Conservation (phyloP, 2,113 vertebrate species). For the Pedionomus torquatus region DNA sequence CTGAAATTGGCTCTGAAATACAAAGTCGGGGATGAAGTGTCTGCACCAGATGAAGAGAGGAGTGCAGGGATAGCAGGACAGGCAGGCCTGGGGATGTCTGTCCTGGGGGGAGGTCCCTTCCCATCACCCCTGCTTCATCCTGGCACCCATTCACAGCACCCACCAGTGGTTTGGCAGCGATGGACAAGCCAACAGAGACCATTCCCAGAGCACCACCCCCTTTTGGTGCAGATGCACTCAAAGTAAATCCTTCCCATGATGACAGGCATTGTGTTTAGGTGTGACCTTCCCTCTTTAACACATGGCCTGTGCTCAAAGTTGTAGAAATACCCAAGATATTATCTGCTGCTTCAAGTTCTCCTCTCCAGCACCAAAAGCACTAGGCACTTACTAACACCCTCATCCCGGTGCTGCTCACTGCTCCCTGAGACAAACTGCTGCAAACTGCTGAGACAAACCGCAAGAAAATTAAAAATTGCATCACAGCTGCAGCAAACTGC, state of each 20-base stretch:
- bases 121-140: background rate
- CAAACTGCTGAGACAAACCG: background rate
- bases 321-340: background rate
- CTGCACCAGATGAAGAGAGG: background rate
- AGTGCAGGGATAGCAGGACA: background rate
- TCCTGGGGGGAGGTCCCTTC: fast-evolving
- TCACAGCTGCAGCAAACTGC: fast-evolving
- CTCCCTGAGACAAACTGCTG: background rate
- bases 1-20: background rate
- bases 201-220: background rate
- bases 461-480: background rate
- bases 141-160: background rate
- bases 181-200: background rate
- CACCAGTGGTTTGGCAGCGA: background rate
- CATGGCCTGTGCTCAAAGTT: background rate
- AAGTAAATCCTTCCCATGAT: background rate
- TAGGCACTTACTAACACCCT: background rate
- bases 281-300: background rate
- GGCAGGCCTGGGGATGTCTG: background rate
- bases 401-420: background rate
- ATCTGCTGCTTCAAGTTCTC: background rate
- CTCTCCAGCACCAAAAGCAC: background rate
- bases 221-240: background rate
- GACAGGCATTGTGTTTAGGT: background rate
- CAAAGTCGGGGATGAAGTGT: background rate